Evolutionary conservation across 2,113 vertebrate genomes (phyloP), one percentile per base, ranked within the genome.

Genomic region (Typhlomys cinereus): DNA sequence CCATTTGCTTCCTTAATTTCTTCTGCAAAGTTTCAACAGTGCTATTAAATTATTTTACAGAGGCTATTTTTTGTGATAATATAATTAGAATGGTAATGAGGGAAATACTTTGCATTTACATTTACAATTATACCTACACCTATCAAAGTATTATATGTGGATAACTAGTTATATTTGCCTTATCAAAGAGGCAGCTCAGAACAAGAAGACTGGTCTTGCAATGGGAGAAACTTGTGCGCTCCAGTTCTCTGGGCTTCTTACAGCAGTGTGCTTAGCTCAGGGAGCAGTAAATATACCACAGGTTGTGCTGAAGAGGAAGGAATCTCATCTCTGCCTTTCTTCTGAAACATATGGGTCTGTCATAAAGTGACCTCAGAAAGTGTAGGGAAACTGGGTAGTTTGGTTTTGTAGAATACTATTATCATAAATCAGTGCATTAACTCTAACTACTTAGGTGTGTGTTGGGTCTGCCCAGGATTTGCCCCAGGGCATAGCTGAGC

Each of bases 181-280:
- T 85, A 85, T 25, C 3, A 75, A n/a, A n/a, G n/a, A n/a, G n/a
- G n/a, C n/a, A n/a, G n/a, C n/a, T n/a, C n/a, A n/a, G n/a, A 23
- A 25, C 8, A 29, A 15, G n/a, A 27, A 50, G n/a, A 50, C 1
- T 50, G 5, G 6, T 18, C 36, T 20, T 59, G 29, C 4, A 85
- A 5, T 8, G 34, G 10, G 0, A 4, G 27, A 52, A 80, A 1
- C 18, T 4, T 4, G 5, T 29, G 6, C 2, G 52, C 9, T 31
- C 18, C 41, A 13, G 0, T 44, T 78, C 27, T 41, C 48, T 71
- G 11, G 29, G 5, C 5, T 10, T 84, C 29, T 76, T 57, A 21
- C 1, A 70, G 76, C n/a, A 4, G 41, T 11, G 4, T 23, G 8
- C 25, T 71, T 67, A 52, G 0, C 36, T 66, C 29, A 12, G 52